These are phyloP conservation scores for Xestia sexstrigata DNA, from an alignment of 2,888 invertebrate genomes.

Conservation along the genomic window DNA sequence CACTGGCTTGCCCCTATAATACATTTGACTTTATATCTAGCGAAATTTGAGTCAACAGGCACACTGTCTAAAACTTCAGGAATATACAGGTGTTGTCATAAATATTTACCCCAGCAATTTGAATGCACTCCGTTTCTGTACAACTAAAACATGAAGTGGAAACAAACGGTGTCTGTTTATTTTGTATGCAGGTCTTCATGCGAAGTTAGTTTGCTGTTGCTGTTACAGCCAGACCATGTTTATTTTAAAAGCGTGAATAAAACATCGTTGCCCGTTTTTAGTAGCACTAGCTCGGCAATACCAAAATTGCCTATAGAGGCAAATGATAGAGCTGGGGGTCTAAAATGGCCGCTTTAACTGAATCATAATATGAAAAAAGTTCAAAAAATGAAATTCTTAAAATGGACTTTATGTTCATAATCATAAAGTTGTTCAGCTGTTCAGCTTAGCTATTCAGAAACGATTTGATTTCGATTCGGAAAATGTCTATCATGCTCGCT, in stretches of 20 bases:
- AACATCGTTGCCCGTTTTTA: not conserved
- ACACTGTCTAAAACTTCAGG: not conserved
- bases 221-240: conserved; percentile 3
- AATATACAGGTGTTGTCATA: not conserved
- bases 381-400: no score
- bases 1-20: not conserved
- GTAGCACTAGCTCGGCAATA: no score
- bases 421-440: no score
- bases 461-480: no score
- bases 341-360: no score
- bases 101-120: not conserved
- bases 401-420: no score
- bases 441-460: no score
- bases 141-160: not conserved
- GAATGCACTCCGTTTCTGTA: not conserved
- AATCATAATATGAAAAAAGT: no score
- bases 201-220: conserved; percentile 9
- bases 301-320: not conserved
- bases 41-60: not conserved
- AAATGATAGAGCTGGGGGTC: no score
- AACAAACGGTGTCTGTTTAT: conserved; percentile 3
- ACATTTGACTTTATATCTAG: not conserved
- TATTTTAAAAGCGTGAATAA: conserved; percentile 16
- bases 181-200: conserved; percentile 1
- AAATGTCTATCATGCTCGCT: no score